These are phyloP conservation scores for Xyrichtys novacula DNA, from an alignment of 2,797 vertebrate genomes.

Conservation along the genomic window DNA sequence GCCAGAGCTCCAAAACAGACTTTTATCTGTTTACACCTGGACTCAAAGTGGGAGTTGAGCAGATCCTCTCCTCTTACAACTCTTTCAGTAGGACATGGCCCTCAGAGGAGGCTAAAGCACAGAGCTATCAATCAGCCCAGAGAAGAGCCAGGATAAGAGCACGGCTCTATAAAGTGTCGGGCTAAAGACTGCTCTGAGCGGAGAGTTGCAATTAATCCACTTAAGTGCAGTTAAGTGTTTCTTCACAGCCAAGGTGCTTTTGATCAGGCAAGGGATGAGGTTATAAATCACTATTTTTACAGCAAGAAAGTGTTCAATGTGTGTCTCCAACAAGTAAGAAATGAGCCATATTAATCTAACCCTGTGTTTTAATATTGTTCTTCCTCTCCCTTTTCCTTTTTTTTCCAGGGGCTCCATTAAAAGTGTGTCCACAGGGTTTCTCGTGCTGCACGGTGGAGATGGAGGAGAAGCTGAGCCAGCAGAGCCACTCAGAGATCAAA, in stretches of 20 bases:
- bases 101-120: constrained; percentile 35
- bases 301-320: too few relatives aligned
- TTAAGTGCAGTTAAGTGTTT: constrained; percentile 53
- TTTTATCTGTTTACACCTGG: constrained; percentile 11
- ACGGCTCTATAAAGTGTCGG: constrained; percentile 41
- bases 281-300: constrained; percentile 22
- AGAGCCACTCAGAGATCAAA: constrained; percentile 93
- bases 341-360: neutral
- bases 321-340: neutral
- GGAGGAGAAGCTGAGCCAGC: constrained; percentile 96
- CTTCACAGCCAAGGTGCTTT: constrained; percentile 50
- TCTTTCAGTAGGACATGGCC: constrained; percentile 38
- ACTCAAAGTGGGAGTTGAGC: constrained; percentile 26
- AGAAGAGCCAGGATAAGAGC: constrained; percentile 52
- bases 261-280: constrained; percentile 47
- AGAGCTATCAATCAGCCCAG: constrained; percentile 60
- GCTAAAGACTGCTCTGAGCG: constrained; percentile 52
- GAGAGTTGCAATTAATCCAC: constrained; percentile 61
- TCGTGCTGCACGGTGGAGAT: constrained; percentile 97
- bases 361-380: neutral
- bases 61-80: constrained; percentile 47
- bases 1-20: too few relatives aligned
- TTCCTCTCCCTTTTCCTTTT: constrained; percentile 46
- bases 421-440: constrained; percentile 93
- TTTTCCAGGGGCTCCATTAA: constrained; percentile 91